Evolutionary conservation across 2,888 invertebrate species (phyloP), one percentile per base, ranked within the genome.

Genomic region (Iphiclides podalirius): DNA sequence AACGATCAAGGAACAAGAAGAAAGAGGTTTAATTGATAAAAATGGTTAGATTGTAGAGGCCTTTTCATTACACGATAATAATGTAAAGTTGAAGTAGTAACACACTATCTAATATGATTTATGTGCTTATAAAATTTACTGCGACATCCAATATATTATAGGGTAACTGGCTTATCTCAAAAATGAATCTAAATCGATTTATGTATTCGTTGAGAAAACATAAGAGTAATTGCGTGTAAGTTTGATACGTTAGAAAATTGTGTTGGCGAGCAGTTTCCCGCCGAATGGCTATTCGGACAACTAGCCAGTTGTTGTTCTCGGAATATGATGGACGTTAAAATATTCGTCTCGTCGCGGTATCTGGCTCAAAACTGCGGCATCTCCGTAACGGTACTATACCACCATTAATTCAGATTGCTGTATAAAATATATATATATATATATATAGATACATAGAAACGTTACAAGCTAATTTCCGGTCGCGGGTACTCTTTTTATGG

Each of bases 391-490:
- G 83, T 75, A 79, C 69, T 62, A 75, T n/a, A n/a, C n/a, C 64
- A 70, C 75, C 68, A 75, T 71, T 73, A 78, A 72, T 72, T 68
- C 61, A 62, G 64, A 3, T 20, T 63, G 70, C 72, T 78, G 70
- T 71, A 68, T 75, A 75, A 75, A 59, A 49, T 49, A 44, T 58
- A 54, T 64, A 67, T 67, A n/a, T n/a, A n/a, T n/a, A n/a, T n/a
- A n/a, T n/a, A n/a, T n/a, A n/a, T n/a, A n/a, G n/a, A n/a, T n/a
- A n/a, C n/a, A n/a, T n/a, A n/a, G n/a, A 68, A 71, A 70, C 72
- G 64, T 72, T 73, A 75, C 67, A 70, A 73, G 70, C 66, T 75
- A 74, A 81, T 83, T 83, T 83, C 76, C 79, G 75, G 73, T 64
- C 61, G 55, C 64, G 62, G 61, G 55, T 65, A 63, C 67, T 72